Base-by-base conservation (phyloP, 2,797 vertebrate genomes). In the Cossypha caffra region DNA sequence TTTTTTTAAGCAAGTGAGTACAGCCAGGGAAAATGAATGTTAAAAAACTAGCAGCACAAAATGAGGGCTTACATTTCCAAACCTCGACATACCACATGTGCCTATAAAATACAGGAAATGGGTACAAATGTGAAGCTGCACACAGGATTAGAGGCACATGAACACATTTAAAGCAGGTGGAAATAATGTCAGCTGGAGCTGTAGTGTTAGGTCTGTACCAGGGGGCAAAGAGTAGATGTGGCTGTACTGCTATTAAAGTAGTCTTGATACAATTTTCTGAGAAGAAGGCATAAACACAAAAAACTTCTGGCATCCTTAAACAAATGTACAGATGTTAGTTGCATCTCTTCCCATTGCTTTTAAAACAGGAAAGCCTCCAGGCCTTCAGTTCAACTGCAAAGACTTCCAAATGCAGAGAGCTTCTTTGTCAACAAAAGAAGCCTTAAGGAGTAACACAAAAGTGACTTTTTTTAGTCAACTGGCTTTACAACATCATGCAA, bases 41-140 rank as follows among this genome's bases (percentile, higher is more conserved):
- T 91, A 94, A 84, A 90, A 94, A 95, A 28, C 76, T 90, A 95
- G 91, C 80, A 59, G 84, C 55, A 72, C 85, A 84, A 94, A 95
- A 91, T 91, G 66, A 94, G 76, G 73, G 82, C 76, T 95, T 94
- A 86, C 73, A 37, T 93, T 94, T 96, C 91, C 89, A 97, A 96
- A 88, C 85, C 87, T 97, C 63, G 14, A 88, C 89, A 90, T 94
- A 96, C 96, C 96, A 96, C 91, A 96, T 96, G 94, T 96, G 95
- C 95, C 95, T 95, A 95, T 96, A 96, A 97, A 97, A 97, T 94
- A 88, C 96, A 97, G 95, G 95, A 96, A 96, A 96, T 96, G 94
- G 95, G 96, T 96, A 96, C 96, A 96, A 97, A 96, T 95, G 94
- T 84, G 96, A 97, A 96, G 95, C 91, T 96, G 87, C 94, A 96